Conservation (phyloP, 2,888 invertebrate species). For the Dermolepida albohirtum region DNA sequence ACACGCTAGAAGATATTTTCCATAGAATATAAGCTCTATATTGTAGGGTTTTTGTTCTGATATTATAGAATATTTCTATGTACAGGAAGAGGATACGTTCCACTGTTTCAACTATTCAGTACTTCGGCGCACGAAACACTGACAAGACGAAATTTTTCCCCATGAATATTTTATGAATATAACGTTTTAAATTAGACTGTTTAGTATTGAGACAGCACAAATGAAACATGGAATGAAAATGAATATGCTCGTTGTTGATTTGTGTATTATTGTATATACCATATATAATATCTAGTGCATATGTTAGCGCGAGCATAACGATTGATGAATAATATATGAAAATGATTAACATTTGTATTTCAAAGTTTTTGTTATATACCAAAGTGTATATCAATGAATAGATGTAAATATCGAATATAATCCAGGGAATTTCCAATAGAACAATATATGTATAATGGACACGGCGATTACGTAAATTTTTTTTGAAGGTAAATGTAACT, state of each 20-base stretch:
- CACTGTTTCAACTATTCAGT: not conserved
- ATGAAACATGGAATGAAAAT: not conserved
- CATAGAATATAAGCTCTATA: not conserved
- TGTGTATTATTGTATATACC: not conserved
- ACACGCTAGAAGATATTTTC: conserved; percentile 6
- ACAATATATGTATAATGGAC: too few relatives aligned
- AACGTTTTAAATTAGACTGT: not conserved
- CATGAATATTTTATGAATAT: conserved; percentile 13
- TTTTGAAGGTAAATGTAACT: too few relatives aligned
- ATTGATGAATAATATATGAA: conserved; percentile 21
- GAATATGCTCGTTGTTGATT: not conserved
- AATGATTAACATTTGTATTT: not conserved
- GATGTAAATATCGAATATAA: too few relatives aligned
- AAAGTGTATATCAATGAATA: too few relatives aligned
- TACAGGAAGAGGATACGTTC: too few relatives aligned
- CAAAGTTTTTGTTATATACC: too few relatives aligned
- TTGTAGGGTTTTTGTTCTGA: not conserved
- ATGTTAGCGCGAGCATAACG: too few relatives aligned
- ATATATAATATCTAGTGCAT: too few relatives aligned
- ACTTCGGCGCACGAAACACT: not conserved
- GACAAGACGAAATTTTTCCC: not conserved
- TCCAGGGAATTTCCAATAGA: too few relatives aligned
- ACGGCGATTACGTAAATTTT: too few relatives aligned
- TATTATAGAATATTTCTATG: conserved; percentile 10
- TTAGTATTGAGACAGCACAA: not conserved